Evolutionary conservation across 1,140 invertebrate genomes (phyloP), one percentile per base, ranked within the genome.

Genomic region (Parapsyche elsis): DNA sequence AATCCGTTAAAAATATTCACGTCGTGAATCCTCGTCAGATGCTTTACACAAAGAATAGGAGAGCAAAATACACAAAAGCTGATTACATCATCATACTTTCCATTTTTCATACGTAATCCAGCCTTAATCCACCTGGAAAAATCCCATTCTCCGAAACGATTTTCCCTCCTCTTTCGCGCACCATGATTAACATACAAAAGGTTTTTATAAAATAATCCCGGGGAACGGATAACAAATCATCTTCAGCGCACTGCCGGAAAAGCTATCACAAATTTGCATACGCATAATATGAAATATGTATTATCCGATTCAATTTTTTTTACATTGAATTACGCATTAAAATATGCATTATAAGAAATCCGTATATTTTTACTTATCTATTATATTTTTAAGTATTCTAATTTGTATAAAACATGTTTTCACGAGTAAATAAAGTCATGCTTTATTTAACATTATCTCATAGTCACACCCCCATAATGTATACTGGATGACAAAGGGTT

Each of bases 91-190:
- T 83, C 74, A 59, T 57, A 71, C 76, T 80, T 81, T 83, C 82
- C 82, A 83, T 83, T 83, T 83, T 83, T 83, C 82, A 83, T 71
- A 78, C 86, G 88, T 89, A 88, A 89, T 89, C 88, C 88, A 59
- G 79, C 83, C 84, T 86, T 89, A 89, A 89, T 89, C 88, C 87
- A 85, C 85, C 84, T 83, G 84, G 83, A 86, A 83, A 88, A 88
- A 89, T 89, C 88, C 88, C 86, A 88, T 89, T 89, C 87, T 88
- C 86, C 83, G 83, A 81, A 82, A 80, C 85, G 87, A 88, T 87
- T 86, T 67, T 86, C 78, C 78, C 80, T 78, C 78, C 24, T 16
- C 61, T 14, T 23, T 67, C 19, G 78, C 59, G 61, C 71, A 71
- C 81, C 45, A 80, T 80, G 81, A 84, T 84, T 84, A 84, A 61